Evolutionary conservation across 2,797 vertebrate genomes (phyloP), one percentile per base, ranked within the genome.

Genomic region (Avahi laniger): DNA sequence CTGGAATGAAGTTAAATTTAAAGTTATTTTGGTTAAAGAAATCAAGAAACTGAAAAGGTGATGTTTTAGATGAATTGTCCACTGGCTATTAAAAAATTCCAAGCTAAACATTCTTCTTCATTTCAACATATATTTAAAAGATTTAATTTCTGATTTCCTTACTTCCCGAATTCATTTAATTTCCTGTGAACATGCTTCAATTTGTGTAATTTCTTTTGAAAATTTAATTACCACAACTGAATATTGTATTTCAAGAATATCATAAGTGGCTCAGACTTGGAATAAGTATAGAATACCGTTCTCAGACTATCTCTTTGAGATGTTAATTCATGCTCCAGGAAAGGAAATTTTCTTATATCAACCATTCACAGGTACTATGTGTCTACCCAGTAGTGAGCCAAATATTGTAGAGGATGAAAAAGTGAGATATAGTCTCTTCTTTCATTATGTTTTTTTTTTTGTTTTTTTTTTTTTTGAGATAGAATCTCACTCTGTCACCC

Each of bases 181-280:
- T 96, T 93, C 75, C n/a, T 86, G 8, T 81, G 43, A 75, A 81
- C 7, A 22, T 87, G 4, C 59, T 61, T 93, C 57, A 26, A 3
- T 81, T 86, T 75, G n/a, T 81, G 17, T 76, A 61, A 75, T 93
- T 93, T 81, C 28, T 89, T 93, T 69, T 75, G 63, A 79, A 86
- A 69, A 33, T 93, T 41, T 15, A 35, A 67, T 96, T 67, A 52
- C 9, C 61, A 88, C 22, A 83, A 38, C 65, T 65, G 28, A 82
- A 70, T 48, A 13, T 17, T 79, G 1, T 82, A 84, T 89, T 92
- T 73, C n/a, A 79, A 78, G 35, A 83, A 78, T 73, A 48, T 92
- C 57, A 46, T 84, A 14, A 94, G 54, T 72, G 4, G 15, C 46
- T 22, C 69, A 86, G 52, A 33, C 5, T 61, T 78, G 72, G 61